Evolutionary conservation across 2,797 vertebrate species (phyloP).

Genomic region (Crax fasciolata): DNA sequence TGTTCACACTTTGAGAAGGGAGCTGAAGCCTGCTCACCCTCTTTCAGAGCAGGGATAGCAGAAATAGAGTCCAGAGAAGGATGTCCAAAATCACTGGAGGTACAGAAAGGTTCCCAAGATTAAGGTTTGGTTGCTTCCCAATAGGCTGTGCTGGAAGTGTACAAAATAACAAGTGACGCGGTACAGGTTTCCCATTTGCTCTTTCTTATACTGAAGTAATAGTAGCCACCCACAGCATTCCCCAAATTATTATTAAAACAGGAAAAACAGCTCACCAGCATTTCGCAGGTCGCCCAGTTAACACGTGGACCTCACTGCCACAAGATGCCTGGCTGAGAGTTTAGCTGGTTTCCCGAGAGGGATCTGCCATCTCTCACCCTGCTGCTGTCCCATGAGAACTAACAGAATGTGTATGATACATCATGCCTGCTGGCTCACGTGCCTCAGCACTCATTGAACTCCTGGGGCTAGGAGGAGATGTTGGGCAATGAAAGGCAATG

Average conservation of each 20-base stretch:
- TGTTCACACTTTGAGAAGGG: conserved; percentile 40
- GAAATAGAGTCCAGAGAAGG: conserved; percentile 29
- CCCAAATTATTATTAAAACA: background rate
- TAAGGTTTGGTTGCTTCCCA: conserved; percentile 6
- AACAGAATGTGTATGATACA: background rate
- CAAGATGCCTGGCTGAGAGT: background rate
- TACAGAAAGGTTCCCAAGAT: conserved; percentile 51
- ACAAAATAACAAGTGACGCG: background rate
- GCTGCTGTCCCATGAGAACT: background rate
- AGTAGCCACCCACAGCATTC: background rate
- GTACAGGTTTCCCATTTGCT: background rate
- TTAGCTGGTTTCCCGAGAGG: background rate
- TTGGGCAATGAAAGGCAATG: background rate
- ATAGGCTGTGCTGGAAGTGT: background rate
- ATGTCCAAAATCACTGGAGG: background rate
- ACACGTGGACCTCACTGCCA: accelerated
- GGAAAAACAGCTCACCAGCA: background rate
- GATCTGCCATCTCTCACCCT: background rate
- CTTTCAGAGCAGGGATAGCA: background rate
- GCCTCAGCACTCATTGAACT: background rate
- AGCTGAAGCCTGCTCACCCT: background rate
- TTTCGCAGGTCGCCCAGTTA: background rate
- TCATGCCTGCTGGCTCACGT: accelerated
- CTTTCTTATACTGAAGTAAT: background rate
- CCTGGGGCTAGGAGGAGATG: background rate